Percentiles rank a stretch among this genome's conserved stretches.
Conservation (phyloP, 2,113 vertebrate genomes). For the Laticauda colubrina region DNA sequence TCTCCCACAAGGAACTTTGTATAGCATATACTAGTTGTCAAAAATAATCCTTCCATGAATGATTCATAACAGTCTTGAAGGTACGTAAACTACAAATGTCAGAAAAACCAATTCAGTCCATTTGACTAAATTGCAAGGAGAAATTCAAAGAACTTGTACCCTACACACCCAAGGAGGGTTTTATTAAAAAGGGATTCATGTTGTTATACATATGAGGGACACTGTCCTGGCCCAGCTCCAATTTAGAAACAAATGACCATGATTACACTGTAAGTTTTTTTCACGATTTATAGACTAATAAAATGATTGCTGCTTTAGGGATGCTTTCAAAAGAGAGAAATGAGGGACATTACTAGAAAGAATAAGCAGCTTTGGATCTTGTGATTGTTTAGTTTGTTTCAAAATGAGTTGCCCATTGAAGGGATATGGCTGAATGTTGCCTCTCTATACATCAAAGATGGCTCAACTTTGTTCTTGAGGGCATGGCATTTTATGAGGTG, state of each 20-base stretch:
- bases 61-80: not conserved
- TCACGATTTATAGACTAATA: constrained; percentile 63
- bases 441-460: not conserved
- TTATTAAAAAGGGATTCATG: constrained; percentile 42
- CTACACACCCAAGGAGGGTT: constrained; percentile 18
- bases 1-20: constrained; percentile 6
- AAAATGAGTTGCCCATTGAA: not conserved
- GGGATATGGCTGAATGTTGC: not conserved
- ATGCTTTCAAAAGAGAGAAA: constrained; percentile 42
- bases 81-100: not conserved
- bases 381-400: not conserved
- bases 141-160: not conserved
- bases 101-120: constrained; percentile 14
- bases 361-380: constrained; percentile 23
- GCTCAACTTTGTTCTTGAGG: not conserved
- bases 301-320: constrained; percentile 51
- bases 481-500: too few relatives aligned
- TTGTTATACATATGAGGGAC: constrained; percentile 40
- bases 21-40: constrained; percentile 4
- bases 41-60: not conserved
- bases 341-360: constrained; percentile 30
- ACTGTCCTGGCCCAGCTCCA: constrained; percentile 51
- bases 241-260: constrained; percentile 62
- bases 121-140: constrained; percentile 10
- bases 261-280: constrained; percentile 56